Evolutionary conservation across 1,140 invertebrate genomes (phyloP).

Genomic region (Diuraphis noxia): DNA sequence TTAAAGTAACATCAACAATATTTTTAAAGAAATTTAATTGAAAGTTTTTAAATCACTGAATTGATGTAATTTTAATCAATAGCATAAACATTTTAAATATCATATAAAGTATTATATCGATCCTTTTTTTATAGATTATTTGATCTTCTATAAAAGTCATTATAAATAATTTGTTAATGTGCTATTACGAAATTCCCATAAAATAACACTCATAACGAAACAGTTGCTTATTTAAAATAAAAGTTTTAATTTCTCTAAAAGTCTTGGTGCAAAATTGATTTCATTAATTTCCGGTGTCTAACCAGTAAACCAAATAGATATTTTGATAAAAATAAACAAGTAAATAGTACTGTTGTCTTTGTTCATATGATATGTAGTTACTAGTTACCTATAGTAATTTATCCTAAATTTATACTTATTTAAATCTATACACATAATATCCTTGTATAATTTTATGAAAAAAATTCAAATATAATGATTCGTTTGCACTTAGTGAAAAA

Average conservation of each 20-base stretch:
- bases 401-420: background rate
- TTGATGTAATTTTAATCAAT: background rate
- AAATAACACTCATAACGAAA: background rate
- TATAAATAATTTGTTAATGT: background rate
- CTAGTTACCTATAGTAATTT: background rate
- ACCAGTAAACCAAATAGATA: background rate
- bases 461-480: background rate
- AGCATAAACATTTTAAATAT: conserved; percentile 2
- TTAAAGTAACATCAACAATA: background rate
- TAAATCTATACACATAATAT: background rate
- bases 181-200: background rate
- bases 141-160: background rate
- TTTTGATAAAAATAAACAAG: background rate
- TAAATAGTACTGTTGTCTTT: background rate
- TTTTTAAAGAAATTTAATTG: background rate
- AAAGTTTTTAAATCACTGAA: background rate
- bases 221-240: background rate
- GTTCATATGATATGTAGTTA: no score
- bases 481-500: background rate
- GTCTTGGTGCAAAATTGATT: background rate
- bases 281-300: background rate
- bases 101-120: background rate
- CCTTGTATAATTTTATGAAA: background rate
- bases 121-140: background rate
- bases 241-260: background rate